Percentiles rank a stretch among this genome's conserved stretches.
These are phyloP conservation scores for Hyles vespertilio DNA, from an alignment of 1,140 invertebrate species.

Conservation along the genomic window DNA sequence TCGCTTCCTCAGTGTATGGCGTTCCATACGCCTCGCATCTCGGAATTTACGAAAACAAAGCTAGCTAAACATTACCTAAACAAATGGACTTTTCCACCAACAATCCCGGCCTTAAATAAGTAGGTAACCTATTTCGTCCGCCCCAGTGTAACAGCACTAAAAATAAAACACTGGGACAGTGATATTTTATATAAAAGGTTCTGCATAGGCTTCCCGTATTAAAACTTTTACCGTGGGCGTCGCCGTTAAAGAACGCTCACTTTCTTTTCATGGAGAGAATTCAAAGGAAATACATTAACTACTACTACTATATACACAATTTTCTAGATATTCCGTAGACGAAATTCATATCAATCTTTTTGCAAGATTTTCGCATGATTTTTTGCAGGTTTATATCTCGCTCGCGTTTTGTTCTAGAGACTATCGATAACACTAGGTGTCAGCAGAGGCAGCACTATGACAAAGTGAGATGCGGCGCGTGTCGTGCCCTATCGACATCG, in stretches of 20 bases:
- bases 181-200: constrained; percentile 7
- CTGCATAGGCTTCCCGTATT: constrained; percentile 9
- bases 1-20: constrained; percentile 13
- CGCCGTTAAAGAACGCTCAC: constrained; percentile 1
- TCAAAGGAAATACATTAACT: constrained; percentile 12
- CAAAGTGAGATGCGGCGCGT: constrained; percentile 27
- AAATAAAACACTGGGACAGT: constrained; percentile 7
- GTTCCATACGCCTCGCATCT: neutral
- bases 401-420: neutral
- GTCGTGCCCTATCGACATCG: constrained; percentile 37
- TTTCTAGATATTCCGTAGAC: neutral
- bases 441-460: constrained; percentile 15
- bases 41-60: neutral
- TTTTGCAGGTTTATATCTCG: neutral
- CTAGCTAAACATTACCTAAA: constrained; percentile 9
- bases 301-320: neutral
- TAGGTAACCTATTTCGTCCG: constrained; percentile 10
- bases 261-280: constrained; percentile 7
- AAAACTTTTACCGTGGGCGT: constrained; percentile 4
- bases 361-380: neutral
- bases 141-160: constrained; percentile 4
- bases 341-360: neutral
- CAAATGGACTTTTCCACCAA: constrained; percentile 6
- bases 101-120: constrained; percentile 5
- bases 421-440: constrained; percentile 8